Evolutionary conservation across 2,888 invertebrate genomes (phyloP), one percentile per base, ranked within the genome.

Genomic region (Dryococelus australis): DNA sequence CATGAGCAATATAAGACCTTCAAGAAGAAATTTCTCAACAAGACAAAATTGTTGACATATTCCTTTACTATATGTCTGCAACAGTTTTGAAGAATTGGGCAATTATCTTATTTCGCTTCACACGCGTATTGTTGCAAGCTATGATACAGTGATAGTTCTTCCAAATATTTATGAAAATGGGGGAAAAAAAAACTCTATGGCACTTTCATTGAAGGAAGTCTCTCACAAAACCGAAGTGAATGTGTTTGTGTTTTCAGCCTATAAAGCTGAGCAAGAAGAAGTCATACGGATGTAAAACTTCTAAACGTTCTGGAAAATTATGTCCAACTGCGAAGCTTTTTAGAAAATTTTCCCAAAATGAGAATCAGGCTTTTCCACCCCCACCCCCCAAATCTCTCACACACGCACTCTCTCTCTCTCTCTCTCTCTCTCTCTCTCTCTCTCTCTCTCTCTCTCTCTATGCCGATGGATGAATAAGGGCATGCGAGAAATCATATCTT

Each of bases 191-290:
- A n/a, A n/a, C n/a, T n/a, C 0, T 28, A 27, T n/a, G 5, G 78
- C 26, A 12, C 24, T 4, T 80, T 80, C 80, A 16, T 80, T 80
- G n/a, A 80, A 4, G 8, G n/a, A 80, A 13, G 24, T n/a, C 24
- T 80, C 80, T 80, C 80, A 80, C 80, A 80, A 0, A 80, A 80
- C 80, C 24, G n/a, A 80, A n/a, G 80, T n/a, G 13, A 20, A n/a
- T n/a, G 80, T 80, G 80, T 80, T 80, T n/a, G 80, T 80, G 80
- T 80, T 80, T 79, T 80, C 80, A 80, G 80, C 80, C 80, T 24
- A 80, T n/a, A 24, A 80, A n/a, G 80, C n/a, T 80, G n/a, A 80
- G n/a, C 80, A 80, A 24, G 24, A 80, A 80, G 24, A 13, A n/a
- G 10, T 4, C 80, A 0, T 24, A n/a, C 0, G 28, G 12, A 24